phyloP scores from a whole-genome alignment of 2,888 invertebrate genomes.

The Fissipunctia ypsillon region DNA sequence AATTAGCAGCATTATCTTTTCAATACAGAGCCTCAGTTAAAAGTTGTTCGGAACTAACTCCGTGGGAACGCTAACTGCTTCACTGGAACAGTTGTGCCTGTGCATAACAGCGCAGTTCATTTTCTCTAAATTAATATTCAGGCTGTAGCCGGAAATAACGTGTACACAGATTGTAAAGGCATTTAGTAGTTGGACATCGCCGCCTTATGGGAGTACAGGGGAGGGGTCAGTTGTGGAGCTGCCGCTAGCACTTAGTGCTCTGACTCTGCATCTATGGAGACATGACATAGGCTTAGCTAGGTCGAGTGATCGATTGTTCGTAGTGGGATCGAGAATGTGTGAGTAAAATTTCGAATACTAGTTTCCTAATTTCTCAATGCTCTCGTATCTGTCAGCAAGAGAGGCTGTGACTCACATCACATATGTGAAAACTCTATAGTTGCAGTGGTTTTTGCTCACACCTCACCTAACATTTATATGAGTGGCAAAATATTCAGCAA shows the following conservation, averaged over 20 bases:
- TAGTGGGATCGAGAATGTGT: too few relatives aligned
- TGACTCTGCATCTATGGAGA: neutral
- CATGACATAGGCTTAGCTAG: too few relatives aligned
- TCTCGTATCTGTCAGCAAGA: neutral
- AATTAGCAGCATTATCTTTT: conserved; percentile 64
- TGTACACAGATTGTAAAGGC: conserved; percentile 1
- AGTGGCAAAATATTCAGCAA: conserved; percentile 19
- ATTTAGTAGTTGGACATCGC: neutral
- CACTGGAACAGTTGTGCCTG: conserved; percentile 40
- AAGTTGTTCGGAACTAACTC: conserved; percentile 55
- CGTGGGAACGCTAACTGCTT: conserved; percentile 43
- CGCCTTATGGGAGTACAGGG: neutral
- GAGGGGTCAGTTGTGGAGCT: neutral
- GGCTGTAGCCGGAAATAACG: conserved; percentile 10
- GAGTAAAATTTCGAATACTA: too few relatives aligned
- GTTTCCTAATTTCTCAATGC: neutral
- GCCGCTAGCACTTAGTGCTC: neutral
- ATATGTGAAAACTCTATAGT: neutral
- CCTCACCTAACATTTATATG: conserved; percentile 4
- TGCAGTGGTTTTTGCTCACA: neutral
- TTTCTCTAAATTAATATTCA: conserved; percentile 45
- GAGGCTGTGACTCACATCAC: neutral
- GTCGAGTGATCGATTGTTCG: too few relatives aligned
- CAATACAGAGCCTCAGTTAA: conserved; percentile 61
- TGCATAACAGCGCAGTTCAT: conserved; percentile 55